phyloP scores from a whole-genome alignment of 2,888 invertebrate genomes.

The Cheilosia variabilis region DNA sequence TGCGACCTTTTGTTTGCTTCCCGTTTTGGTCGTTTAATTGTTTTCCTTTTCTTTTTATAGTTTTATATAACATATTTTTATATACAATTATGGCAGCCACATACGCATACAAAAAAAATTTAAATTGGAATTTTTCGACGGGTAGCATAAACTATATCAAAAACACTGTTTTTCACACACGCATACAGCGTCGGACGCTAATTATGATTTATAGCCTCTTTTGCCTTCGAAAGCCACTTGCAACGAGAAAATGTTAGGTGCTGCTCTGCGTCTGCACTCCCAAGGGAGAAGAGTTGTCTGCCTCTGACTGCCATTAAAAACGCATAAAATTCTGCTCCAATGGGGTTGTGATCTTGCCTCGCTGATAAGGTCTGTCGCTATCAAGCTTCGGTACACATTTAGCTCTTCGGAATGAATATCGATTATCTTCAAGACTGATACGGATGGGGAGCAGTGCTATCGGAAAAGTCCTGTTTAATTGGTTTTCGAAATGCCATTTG shows the following conservation, averaged over 20 bases:
- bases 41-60: constrained; percentile 31
- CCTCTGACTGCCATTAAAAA: constrained; percentile 12
- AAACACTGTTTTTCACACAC: constrained; percentile 10
- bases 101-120: background rate
- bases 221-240: background rate
- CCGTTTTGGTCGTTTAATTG: constrained; percentile 23
- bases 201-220: constrained; percentile 64
- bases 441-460: constrained; percentile 29
- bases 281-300: background rate
- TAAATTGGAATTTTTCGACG: background rate
- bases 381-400: background rate
- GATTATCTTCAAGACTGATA: constrained; percentile 50
- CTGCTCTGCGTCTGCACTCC: background rate
- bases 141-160: constrained; percentile 24
- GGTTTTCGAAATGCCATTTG: constrained; percentile 35
- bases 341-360: constrained; percentile 45
- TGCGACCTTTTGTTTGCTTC: constrained; percentile 46
- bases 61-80: background rate
- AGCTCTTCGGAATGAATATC: constrained; percentile 28
- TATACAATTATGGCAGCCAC: background rate
- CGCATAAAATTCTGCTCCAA: constrained; percentile 36
- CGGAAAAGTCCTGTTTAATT: constrained; percentile 47
- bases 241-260: background rate
- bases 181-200: constrained; percentile 33
- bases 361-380: constrained; percentile 28